Conservation (phyloP, 2,888 invertebrate species). For the Trachelus tabidus region DNA sequence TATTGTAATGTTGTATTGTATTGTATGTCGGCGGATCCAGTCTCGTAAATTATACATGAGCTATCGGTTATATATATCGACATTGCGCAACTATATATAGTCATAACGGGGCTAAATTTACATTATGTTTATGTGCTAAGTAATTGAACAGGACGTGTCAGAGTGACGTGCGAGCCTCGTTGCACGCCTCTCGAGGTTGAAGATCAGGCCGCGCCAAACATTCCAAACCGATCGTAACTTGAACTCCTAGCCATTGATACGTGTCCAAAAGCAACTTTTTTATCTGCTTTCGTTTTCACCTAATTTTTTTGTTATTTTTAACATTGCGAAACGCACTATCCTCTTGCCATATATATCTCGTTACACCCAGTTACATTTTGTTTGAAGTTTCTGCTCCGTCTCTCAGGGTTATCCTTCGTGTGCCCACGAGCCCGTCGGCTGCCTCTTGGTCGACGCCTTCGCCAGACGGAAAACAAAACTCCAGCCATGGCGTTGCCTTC, state of each 20-base stretch:
- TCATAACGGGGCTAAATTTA: conserved; percentile 42
- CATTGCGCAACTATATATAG: conserved; percentile 40
- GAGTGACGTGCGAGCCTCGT: conserved; percentile 12
- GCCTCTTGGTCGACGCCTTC: not conserved
- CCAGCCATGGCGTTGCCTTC: not conserved
- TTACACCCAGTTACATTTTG: no score
- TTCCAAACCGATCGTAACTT: no score
- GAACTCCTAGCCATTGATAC: no score
- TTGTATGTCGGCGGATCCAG: conserved; percentile 26
- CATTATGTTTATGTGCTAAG: conserved; percentile 47
- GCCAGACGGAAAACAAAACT: conserved; percentile 1
- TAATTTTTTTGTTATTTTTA: no score
- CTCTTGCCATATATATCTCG: no score
- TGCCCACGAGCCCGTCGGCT: no score
- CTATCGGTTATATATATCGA: conserved; percentile 26
- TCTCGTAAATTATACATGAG: conserved; percentile 48
- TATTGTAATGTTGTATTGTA: conserved; percentile 39
- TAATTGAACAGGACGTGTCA: conserved; percentile 42
- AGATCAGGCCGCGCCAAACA: no score
- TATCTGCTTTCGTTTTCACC: no score
- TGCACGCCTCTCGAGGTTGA: not conserved
- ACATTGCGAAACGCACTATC: no score
- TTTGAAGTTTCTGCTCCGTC: no score
- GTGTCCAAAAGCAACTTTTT: no score
- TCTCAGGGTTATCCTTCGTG: no score